Evolutionary conservation across 2,113 vertebrate genomes (phyloP), one percentile per base, ranked within the genome.

Genomic region (Malaclemys terrapin): DNA sequence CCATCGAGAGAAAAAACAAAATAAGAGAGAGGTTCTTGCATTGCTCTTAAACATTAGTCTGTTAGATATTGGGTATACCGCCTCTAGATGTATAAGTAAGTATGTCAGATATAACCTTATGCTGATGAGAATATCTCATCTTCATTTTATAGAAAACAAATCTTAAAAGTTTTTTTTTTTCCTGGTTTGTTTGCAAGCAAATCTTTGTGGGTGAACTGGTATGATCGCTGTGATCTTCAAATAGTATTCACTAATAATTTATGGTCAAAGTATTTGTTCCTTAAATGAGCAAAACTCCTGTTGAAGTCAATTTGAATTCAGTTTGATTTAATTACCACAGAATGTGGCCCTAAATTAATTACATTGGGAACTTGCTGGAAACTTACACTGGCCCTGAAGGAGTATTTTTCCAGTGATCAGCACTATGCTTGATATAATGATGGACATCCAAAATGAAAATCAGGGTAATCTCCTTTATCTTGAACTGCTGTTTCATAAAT

Each of bases 271-370:
- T 56, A 88, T 12, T 20, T 57, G 47, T 62, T 69, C 52, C 75
- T 72, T 72, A 89, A 69, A 24, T 42, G 12, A 84, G n/a, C 50
- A 91, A 87, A 62, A 49, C 19, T 89, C 13, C 53, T 7, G 27
- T 8, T 80, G 75, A 90, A 75, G 52, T 91, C 49, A 79, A 84
- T 25, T 47, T 31, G 72, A 88, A 49, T 87, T 86, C 50, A 75
- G 53, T 93, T 57, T 12, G 1, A 38, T 85, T 95, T 69, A 95
- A 97, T 88, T 84, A 69, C 10, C 52, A 78, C 16, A 80, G 72
- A 89, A 75, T 52, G 16, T 54, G 69, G 65, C 16, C 49, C 20
- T 92, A 69, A 89, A 88, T 95, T 80, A 82, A 87, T 69, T 82
- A 82, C 29, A 24, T 20, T 49, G 65, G 54, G 8, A 14, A 49